Conservation (phyloP, 2,113 vertebrate species). For the Cyphomyrus plagiostoma region DNA sequence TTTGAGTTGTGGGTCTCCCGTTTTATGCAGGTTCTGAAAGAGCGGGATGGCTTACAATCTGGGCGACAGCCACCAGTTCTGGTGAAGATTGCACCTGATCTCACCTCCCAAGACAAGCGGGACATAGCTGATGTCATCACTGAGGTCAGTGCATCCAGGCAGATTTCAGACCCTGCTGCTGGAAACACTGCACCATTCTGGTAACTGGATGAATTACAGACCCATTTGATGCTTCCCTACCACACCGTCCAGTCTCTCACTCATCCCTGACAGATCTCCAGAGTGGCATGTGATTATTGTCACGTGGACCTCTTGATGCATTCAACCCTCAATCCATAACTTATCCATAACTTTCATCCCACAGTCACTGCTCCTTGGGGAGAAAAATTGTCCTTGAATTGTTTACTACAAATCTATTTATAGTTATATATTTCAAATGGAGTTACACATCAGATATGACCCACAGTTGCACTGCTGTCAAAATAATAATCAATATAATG, state of each 20-base stretch:
- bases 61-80: constrained; percentile 69
- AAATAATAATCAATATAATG: not conserved
- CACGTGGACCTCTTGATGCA: not conserved
- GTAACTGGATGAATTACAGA: not conserved
- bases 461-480: not conserved
- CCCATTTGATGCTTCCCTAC: not conserved
- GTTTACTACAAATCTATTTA: not conserved
- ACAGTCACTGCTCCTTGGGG: not conserved
- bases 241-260: not conserved
- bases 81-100: constrained; percentile 91
- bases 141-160: constrained; percentile 60
- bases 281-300: not conserved
- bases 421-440: not conserved
- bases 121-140: constrained; percentile 78
- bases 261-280: not conserved
- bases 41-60: constrained; percentile 65
- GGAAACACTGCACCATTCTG: not conserved
- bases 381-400: not conserved
- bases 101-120: constrained; percentile 73
- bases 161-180: not conserved
- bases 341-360: not conserved
- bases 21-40: constrained; percentile 70
- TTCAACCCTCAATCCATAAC: not conserved
- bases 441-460: not conserved
- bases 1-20: not conserved